Evolutionary conservation across 2,113 vertebrate genomes (phyloP).

Genomic region (Semnornis frantzii): DNA sequence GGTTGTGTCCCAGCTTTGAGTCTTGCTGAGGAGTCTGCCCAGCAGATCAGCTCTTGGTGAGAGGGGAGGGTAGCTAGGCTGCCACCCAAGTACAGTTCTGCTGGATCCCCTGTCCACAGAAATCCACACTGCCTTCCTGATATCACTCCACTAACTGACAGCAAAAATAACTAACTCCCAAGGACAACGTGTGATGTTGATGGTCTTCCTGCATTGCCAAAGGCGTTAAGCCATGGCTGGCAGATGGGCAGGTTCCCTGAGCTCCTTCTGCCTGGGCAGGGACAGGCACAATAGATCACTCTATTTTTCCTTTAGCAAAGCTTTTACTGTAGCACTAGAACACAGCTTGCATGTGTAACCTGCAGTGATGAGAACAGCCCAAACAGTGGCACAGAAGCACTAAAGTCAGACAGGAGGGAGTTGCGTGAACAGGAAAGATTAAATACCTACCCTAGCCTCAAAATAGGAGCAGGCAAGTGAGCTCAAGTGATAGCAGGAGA

Average conservation of each 20-base stretch:
- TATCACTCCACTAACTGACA: not conserved
- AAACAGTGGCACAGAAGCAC: not conserved
- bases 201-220: not conserved
- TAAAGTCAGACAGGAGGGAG: not conserved
- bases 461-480: conserved; percentile 57
- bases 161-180: not conserved
- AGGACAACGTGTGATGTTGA: not conserved
- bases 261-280: not conserved
- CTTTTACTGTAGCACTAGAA: not conserved
- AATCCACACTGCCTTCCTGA: accelerated
- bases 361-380: not conserved
- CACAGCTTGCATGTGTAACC: not conserved
- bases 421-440: conserved; percentile 42
- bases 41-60: not conserved
- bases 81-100: accelerated
- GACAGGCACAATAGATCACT: not conserved
- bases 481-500: conserved; percentile 56
- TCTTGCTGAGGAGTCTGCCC: not conserved
- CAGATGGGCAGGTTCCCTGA: not conserved
- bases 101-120: not conserved
- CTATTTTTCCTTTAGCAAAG: conserved; percentile 47
- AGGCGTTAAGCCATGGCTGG: accelerated
- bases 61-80: not conserved
- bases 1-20: not conserved
- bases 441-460: conserved; percentile 67